Evolutionary conservation across 2,797 vertebrate genomes (phyloP), one percentile per base, ranked within the genome.

Genomic region (Euthynnus affinis): DNA sequence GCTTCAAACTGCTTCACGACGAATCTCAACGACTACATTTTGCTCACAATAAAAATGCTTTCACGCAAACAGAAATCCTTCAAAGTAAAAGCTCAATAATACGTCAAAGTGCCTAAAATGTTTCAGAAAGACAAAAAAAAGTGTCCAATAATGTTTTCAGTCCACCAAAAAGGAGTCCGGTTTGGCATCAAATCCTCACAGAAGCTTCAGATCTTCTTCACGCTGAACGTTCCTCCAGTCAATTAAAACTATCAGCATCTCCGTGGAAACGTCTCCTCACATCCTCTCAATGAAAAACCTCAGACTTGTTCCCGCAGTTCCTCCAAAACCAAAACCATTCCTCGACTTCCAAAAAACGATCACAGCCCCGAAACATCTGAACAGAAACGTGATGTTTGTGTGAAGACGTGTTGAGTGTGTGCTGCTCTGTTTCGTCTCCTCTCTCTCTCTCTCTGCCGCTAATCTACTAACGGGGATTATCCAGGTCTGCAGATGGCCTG

Each of bases 381-480:
- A 7, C 37, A n/a, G 52, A 22, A 60, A 10, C n/a, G 22, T 34
- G 53, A 32, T 20, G 1, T 40, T 72, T n/a, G n/a, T 42, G 55
- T 10, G 51, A 23, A 8, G 42, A 12, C n/a, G 71, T 37, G 83
- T 73, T 29, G 76, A 37, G 48, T 9, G 44, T 57, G 71, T 14
- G 25, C 2, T 13, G 62, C 59, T 58, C 57, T 17, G 51, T 25
- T 51, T 78, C 65, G 18, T 42, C 66, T 74, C 49, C 49, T 67
- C 66, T 52, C 52, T 72, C 66, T 52, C 52, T 72, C 29, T 57
- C 58, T 72, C 29, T 17, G 7, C 5, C 79, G 53, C 73, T 93
- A 93, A 93, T 91, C 92, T 89, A 25, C 83, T 92, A 81, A 89
- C 78, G 22, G 55, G 90, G 92, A 93, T 93, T 86, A 93, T 90